phyloP scores from a whole-genome alignment of 2,888 invertebrate species.

The Apeira syringaria region DNA sequence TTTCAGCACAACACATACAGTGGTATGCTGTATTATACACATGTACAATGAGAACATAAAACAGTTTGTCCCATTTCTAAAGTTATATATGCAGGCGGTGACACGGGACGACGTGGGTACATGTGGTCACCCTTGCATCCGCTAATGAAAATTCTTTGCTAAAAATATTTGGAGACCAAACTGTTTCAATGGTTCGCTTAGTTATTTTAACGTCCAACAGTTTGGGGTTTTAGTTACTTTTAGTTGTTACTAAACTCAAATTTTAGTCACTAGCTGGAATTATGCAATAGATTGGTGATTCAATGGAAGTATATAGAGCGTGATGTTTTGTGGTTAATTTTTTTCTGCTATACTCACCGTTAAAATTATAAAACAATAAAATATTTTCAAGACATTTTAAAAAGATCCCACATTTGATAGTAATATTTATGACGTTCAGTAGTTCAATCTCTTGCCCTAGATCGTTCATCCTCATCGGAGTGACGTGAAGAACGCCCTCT shows the following conservation, averaged over 20 bases:
- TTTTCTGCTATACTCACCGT: too few species aligned
- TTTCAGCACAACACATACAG: too few species aligned
- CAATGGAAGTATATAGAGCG: too few species aligned
- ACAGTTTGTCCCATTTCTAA: conserved; percentile 3
- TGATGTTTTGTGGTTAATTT: too few species aligned
- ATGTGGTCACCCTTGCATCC: conserved; percentile 46
- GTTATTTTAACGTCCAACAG: conserved; percentile 12
- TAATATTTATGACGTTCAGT: too few species aligned
- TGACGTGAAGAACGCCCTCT: conserved; percentile 36
- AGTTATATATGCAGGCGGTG: conserved; percentile 28
- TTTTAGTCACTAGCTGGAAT: conserved; percentile 9
- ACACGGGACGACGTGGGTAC: conserved; percentile 49
- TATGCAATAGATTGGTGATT: too few species aligned
- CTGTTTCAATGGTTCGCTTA: conserved; percentile 8
- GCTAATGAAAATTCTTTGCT: conserved; percentile 65
- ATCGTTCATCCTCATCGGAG: conserved; percentile 10
- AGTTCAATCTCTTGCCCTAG: conserved; percentile 23
- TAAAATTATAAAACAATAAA: too few species aligned
- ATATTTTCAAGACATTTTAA: too few species aligned
- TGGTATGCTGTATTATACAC: too few species aligned
- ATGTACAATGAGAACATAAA: not conserved
- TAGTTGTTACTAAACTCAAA: conserved; percentile 25
- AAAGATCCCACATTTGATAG: too few species aligned
- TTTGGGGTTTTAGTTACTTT: conserved; percentile 14
- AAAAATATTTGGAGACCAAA: conserved; percentile 34